Conservation (phyloP, 1,140 invertebrate genomes). For the Mycetomoellerius zeteki region DNA sequence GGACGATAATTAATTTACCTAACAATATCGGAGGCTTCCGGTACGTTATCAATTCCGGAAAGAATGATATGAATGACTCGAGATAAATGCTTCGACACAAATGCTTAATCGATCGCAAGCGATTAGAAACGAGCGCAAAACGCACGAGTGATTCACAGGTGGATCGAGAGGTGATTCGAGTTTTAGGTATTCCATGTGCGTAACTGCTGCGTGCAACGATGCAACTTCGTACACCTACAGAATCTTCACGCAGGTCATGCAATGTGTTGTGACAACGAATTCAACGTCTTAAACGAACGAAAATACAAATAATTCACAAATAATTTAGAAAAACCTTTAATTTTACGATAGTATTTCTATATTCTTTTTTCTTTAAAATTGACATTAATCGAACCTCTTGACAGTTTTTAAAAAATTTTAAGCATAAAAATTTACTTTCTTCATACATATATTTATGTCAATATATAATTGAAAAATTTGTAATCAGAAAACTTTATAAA, state of each 20-base stretch:
- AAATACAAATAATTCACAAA: neutral
- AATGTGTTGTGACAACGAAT: slow-evolving; percentile 2
- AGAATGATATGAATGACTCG: neutral
- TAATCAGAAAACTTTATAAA: neutral
- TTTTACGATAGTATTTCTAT: neutral
- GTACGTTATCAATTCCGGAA: slow-evolving; percentile 43
- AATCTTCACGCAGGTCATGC: neutral
- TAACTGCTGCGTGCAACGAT: slow-evolving; percentile 71
- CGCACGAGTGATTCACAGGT: slow-evolving; percentile 19
- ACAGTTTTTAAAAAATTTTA: neutral
- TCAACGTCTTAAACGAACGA: neutral
- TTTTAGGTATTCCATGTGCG: slow-evolving; percentile 69
- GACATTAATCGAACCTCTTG: neutral
- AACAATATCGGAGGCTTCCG: slow-evolving; percentile 65
- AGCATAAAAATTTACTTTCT: no score
- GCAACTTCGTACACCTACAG: slow-evolving; percentile 63
- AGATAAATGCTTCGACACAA: neutral
- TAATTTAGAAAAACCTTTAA: neutral
- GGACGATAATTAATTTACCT: slow-evolving; percentile 54
- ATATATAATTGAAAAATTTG: neutral
- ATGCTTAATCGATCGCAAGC: neutral
- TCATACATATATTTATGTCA: neutral
- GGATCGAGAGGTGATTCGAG: slow-evolving; percentile 46
- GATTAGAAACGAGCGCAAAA: slow-evolving; percentile 52
- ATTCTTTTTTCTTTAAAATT: neutral